Conservation (phyloP, 2,797 vertebrate genomes). For the Macrochelys suwanniensis region DNA sequence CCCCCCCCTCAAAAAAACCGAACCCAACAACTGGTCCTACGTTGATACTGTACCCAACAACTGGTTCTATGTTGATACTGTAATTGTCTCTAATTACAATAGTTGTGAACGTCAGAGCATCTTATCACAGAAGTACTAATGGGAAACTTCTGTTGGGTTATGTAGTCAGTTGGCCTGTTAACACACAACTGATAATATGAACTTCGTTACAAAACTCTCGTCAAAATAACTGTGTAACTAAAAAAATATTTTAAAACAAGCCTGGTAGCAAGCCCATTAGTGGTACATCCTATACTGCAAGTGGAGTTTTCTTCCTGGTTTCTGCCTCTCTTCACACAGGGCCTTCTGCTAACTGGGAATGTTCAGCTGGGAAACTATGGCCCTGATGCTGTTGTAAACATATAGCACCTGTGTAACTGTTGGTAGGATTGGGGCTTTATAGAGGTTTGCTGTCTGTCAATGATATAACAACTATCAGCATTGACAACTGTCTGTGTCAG, state of each 20-base stretch:
- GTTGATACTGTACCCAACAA: neutral
- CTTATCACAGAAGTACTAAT: neutral
- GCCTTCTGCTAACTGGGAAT: neutral
- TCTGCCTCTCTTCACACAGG: neutral
- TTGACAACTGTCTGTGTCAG: neutral
- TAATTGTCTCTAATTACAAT: neutral
- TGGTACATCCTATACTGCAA: conserved; percentile 11
- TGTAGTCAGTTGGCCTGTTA: neutral
- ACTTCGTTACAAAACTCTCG: neutral
- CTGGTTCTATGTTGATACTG: neutral
- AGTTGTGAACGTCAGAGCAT: neutral
- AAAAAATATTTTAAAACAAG: neutral
- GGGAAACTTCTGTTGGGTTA: neutral
- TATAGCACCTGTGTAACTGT: neutral
- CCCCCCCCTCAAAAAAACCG: neutral
- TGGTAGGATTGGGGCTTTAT: neutral
- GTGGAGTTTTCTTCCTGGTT: conserved; percentile 40
- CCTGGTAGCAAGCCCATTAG: neutral
- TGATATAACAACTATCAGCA: neutral
- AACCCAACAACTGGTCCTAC: neutral
- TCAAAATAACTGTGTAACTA: neutral
- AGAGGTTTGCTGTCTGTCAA: neutral
- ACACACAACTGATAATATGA: neutral
- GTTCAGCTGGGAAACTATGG: neutral
- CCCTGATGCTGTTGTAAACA: neutral